Evolutionary conservation across 2,888 invertebrate species (phyloP).

Genomic region (Eremobia ochroleuca): DNA sequence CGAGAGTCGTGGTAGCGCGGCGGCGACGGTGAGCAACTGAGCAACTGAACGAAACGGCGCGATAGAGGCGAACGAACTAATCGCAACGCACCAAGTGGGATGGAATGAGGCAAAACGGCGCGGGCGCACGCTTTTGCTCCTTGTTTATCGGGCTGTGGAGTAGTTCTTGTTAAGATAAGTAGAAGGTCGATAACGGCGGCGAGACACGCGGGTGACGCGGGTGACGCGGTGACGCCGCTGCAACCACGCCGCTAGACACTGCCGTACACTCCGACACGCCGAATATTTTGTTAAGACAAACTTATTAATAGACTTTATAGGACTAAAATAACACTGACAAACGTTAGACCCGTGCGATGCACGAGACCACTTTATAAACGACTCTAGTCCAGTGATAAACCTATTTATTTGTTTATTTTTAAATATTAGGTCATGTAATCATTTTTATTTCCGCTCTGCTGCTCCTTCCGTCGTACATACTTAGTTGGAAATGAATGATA

Average conservation of each 20-base stretch:
- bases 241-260: slow-evolving; percentile 70
- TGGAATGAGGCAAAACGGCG: slow-evolving; percentile 89
- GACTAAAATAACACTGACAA: slow-evolving; percentile 86
- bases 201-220: slow-evolving; percentile 66
- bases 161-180: slow-evolving; percentile 87
- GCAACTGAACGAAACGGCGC: slow-evolving; percentile 83
- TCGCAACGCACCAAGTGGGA: slow-evolving; percentile 81
- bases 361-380: slow-evolving; percentile 72
- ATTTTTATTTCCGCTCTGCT: slow-evolving; percentile 22
- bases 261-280: slow-evolving; percentile 63
- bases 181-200: slow-evolving; percentile 85
- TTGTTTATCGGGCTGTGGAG: slow-evolving; percentile 86
- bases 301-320: slow-evolving; percentile 84
- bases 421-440: slow-evolving; percentile 36
- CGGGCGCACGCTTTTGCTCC: slow-evolving; percentile 90
- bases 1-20: slow-evolving; percentile 85
- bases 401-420: slow-evolving; percentile 16
- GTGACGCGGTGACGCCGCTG: slow-evolving; percentile 67
- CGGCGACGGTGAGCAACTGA: slow-evolving; percentile 86
- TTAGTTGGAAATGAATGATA: slow-evolving; percentile 15
- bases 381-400: slow-evolving; percentile 33
- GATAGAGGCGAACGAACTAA: slow-evolving; percentile 84
- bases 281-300: slow-evolving; percentile 81
- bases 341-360: slow-evolving; percentile 79
- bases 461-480: slow-evolving; percentile 24